phyloP scores from a whole-genome alignment of 53 echinoderm and acorn worm genomes.

The Pentamera pediparva region DNA sequence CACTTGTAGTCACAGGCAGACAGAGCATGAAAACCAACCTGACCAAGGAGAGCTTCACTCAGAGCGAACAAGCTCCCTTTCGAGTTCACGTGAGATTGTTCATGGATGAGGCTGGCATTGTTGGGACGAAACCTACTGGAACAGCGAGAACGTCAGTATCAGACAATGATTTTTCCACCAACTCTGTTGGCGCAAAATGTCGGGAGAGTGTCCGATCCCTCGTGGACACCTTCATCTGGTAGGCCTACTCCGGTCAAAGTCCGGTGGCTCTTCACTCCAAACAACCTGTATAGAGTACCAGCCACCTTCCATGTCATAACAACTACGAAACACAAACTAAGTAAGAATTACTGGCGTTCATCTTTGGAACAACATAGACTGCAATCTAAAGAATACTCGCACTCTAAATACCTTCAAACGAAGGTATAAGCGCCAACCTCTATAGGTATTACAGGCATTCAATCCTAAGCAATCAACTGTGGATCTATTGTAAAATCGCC shows the following conservation, averaged over 20 bases:
- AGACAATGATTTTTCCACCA: conserved; percentile 27
- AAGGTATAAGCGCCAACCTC: too few relatives aligned
- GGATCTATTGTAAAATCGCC: too few relatives aligned
- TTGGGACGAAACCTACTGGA: conserved; percentile 16
- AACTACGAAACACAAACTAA: too few relatives aligned
- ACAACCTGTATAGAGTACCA: too few relatives aligned
- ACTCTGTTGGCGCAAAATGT: conserved; percentile 33
- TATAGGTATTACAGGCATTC: too few relatives aligned
- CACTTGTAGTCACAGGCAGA: conserved; percentile 38
- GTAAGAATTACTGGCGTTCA: too few relatives aligned
- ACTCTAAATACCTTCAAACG: too few relatives aligned
- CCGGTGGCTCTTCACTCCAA: conserved; percentile 34
- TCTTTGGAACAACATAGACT: too few relatives aligned
- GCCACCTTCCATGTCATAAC: too few relatives aligned
- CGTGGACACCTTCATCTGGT: conserved; percentile 25
- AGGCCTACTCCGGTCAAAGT: too few relatives aligned
- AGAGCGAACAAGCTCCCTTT: conserved; percentile 22
- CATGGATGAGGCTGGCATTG: conserved; percentile 21
- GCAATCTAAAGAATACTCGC: too few relatives aligned
- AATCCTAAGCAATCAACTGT: too few relatives aligned
- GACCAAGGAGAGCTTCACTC: conserved; percentile 28
- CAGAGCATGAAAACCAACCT: conserved; percentile 19
- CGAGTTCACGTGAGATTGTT: conserved; percentile 21
- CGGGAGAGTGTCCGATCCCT: conserved; percentile 32
- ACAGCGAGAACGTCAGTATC: conserved; percentile 38